Conservation (phyloP, 2,113 vertebrate genomes). For the Scytalopus superciliaris region DNA sequence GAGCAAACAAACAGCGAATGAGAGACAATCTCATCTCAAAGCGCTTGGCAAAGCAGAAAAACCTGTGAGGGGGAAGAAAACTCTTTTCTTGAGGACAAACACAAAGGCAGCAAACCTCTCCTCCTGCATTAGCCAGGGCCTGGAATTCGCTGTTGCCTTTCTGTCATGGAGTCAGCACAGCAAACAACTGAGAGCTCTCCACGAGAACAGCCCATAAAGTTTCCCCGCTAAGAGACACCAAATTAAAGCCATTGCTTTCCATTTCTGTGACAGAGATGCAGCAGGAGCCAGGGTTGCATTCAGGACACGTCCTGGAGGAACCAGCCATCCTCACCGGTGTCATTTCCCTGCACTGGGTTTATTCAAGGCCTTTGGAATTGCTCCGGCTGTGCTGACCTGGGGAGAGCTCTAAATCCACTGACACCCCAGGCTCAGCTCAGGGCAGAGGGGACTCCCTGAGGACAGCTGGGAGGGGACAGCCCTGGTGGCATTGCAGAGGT, state of each 20-base stretch:
- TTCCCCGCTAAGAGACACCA: background rate
- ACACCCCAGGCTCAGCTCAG: background rate
- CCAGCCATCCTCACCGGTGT: background rate
- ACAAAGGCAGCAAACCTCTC: background rate
- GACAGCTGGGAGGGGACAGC: background rate
- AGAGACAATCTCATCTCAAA: constrained; percentile 8
- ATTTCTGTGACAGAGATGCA: background rate
- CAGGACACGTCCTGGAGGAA: constrained; percentile 45
- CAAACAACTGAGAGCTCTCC: background rate
- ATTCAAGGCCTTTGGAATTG: background rate
- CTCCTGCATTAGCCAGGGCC: background rate
- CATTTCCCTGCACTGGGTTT: constrained; percentile 21
- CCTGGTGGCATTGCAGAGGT: fast-evolving
- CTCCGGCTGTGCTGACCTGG: background rate
- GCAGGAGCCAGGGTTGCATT: background rate
- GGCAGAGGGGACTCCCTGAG: background rate
- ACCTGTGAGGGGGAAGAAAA: background rate
- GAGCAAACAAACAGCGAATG: background rate
- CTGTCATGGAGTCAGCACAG: background rate
- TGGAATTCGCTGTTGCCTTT: background rate
- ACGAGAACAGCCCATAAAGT: background rate
- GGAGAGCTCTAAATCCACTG: constrained; percentile 8
- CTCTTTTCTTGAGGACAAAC: background rate
- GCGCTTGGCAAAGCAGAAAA: background rate
- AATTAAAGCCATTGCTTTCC: constrained; percentile 40